Evolutionary conservation across 2,113 vertebrate genomes (phyloP).

Genomic region (Cyphomyrus discorhynchus): DNA sequence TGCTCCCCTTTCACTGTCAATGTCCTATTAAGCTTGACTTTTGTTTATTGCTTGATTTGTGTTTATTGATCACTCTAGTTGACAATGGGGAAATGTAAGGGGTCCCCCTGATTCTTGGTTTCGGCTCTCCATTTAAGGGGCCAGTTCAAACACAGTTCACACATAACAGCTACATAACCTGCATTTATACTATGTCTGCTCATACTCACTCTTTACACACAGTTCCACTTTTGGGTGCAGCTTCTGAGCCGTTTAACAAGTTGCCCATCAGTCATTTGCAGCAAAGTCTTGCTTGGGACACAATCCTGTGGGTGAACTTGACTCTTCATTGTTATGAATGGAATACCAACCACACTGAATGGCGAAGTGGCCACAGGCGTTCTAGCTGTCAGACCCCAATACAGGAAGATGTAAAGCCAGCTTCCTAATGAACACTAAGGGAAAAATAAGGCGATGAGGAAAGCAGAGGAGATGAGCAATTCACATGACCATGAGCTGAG

Average conservation of each 20-base stretch:
- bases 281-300: not conserved
- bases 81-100: not conserved
- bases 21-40: not conserved
- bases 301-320: not conserved
- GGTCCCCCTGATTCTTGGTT: not conserved
- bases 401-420: not conserved
- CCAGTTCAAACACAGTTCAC: not conserved
- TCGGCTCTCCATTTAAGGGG: not conserved
- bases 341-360: not conserved
- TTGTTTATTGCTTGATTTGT: not conserved
- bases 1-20: not conserved
- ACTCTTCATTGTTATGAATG: not conserved
- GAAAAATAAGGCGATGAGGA: not conserved
- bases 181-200: not conserved
- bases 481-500: not conserved
- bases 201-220: not conserved
- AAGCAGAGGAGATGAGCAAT: not conserved
- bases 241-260: not conserved
- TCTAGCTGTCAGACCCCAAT: not conserved
- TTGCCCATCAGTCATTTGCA: not conserved
- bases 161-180: not conserved
- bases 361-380: not conserved
- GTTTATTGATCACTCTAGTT: not conserved
- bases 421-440: not conserved
- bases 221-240: not conserved